A percentile compares a stretch with the other conserved stretches of the same genome.
phyloP scores from a whole-genome alignment of 2,113 vertebrate genomes.

The Xenotilapia longispinis region DNA sequence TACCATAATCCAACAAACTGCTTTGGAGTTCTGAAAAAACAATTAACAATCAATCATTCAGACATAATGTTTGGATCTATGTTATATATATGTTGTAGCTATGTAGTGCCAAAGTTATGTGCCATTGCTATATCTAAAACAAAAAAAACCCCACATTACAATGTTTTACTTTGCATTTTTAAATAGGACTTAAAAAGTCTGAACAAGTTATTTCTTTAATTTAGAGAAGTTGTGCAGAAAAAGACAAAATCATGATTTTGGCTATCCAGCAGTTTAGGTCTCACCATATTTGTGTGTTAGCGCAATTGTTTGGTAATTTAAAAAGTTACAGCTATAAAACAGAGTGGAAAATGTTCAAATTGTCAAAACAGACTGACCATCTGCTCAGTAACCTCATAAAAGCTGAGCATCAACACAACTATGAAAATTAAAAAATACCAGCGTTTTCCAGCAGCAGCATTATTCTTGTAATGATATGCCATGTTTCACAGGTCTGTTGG shows the following conservation, averaged over 20 bases:
- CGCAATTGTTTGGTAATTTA: neutral
- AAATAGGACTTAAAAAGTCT: neutral
- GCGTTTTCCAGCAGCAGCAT: neutral
- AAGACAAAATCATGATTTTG: neutral
- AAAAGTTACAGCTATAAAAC: neutral
- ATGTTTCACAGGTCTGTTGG: neutral
- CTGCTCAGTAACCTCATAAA: neutral
- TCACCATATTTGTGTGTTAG: neutral
- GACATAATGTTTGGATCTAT: neutral
- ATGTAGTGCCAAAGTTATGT: neutral
- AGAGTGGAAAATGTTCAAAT: neutral
- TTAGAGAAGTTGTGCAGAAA: neutral
- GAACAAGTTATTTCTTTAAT: neutral
- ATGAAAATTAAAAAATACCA: neutral
- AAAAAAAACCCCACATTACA: neutral
- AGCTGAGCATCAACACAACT: neutral
- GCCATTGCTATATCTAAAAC: neutral
- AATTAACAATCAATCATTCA: neutral
- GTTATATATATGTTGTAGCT: neutral
- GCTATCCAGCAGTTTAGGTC: neutral
- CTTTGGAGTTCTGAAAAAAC: neutral
- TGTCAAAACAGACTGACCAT: neutral
- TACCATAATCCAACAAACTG: neutral
- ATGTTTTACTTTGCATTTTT: neutral
- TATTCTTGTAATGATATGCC: neutral